Evolutionary conservation across 2,888 invertebrate species (phyloP).

Genomic region (Steinernema hermaphroditum): DNA sequence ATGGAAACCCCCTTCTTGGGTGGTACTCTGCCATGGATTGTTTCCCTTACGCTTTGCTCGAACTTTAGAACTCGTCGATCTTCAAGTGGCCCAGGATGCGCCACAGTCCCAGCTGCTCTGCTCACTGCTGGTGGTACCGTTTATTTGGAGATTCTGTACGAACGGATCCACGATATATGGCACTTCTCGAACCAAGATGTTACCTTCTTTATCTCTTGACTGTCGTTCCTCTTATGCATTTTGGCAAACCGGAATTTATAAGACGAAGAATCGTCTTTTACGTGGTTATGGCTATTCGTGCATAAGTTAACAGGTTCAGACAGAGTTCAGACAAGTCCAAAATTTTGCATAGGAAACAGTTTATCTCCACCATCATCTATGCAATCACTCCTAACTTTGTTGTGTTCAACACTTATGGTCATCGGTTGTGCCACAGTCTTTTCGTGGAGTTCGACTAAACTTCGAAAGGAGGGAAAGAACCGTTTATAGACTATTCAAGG

Average conservation of each 20-base stretch:
- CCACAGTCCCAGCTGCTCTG: too few species aligned
- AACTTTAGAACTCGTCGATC: too few species aligned
- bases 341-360: background rate
- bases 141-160: background rate
- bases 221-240: background rate
- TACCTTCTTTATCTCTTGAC: background rate
- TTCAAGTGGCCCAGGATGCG: too few species aligned
- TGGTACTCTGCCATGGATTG: too few species aligned
- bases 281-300: background rate
- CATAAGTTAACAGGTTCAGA: background rate
- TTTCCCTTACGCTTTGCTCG: too few species aligned
- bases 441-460: too few species aligned
- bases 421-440: too few species aligned
- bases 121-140: too few species aligned
- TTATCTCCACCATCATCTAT: background rate
- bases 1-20: too few species aligned
- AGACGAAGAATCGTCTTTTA: background rate
- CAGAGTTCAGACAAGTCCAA: too few species aligned
- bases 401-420: background rate
- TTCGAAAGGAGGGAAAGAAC: too few species aligned
- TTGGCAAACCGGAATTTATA: background rate
- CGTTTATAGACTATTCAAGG: too few species aligned
- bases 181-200: background rate
- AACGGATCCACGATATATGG: background rate
- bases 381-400: background rate